A percentile compares a stretch with the other conserved stretches of the same genome.
phyloP scores from a whole-genome alignment of 92 coral and sea anemone genomes.

The Zoanthus sociatus region DNA sequence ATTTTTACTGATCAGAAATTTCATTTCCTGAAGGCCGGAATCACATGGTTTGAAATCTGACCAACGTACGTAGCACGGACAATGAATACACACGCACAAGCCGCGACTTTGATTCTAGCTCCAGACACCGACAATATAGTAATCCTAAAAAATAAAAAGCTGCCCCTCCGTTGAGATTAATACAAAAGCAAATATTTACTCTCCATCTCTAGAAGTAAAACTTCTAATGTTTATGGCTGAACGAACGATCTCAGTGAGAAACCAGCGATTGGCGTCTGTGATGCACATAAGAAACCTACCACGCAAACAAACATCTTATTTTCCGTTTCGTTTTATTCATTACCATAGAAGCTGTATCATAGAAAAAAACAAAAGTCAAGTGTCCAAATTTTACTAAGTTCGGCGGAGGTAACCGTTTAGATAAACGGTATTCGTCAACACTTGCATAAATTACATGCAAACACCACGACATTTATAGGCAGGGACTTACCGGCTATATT shows the following conservation, averaged over 20 bases:
- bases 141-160: background rate
- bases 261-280: constrained; percentile 33
- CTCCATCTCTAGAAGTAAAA: background rate
- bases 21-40: constrained; percentile 58
- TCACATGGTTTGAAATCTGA: constrained; percentile 88
- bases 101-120: constrained; percentile 15
- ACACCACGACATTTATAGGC: constrained; percentile 69
- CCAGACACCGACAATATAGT: constrained; percentile 25
- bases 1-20: constrained; percentile 53
- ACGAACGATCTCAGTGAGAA: constrained; percentile 29
- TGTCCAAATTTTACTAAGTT: background rate
- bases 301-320: constrained; percentile 20
- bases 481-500: constrained; percentile 83
- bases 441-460: constrained; percentile 89
- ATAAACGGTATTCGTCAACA: constrained; percentile 39
- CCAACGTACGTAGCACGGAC: constrained; percentile 61
- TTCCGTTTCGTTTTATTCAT: background rate
- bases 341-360: background rate
- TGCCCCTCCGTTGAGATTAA: background rate
- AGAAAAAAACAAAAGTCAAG: background rate
- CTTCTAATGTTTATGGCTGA: constrained; percentile 23
- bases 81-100: constrained; percentile 56
- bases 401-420: constrained; percentile 15
- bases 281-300: constrained; percentile 18
- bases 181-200: background rate